Base-by-base conservation (phyloP, 2,888 invertebrate genomes). In the Hermaeophaga mercurialis region DNA sequence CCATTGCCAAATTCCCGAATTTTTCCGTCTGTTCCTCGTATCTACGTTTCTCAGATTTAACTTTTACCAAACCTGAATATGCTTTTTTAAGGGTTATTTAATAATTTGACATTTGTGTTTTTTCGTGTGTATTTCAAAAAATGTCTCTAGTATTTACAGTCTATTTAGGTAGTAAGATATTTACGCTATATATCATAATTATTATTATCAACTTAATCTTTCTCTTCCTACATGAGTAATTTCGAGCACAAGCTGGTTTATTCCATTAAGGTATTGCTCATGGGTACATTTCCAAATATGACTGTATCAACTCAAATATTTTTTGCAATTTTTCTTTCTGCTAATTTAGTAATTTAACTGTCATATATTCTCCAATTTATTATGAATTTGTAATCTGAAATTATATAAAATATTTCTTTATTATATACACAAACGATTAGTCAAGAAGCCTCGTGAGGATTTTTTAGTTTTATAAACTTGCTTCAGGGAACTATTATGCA, bases 341-440 rank as follows among this genome's bases (percentile, higher is more conserved):
- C 26, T 50, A 50, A 50, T 50, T 50, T 50, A 26, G 33, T 14
- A 22, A 50, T 50, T 50, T 41, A 50, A 19, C 33, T 50, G 50
- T 50, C 50, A n/a, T 34, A 50, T 41, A 31, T 50, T 50, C 19
- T 31, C 22, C 31, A 50, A 50, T 50, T 50, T 50, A 50, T 50
- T 33, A 50, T 12, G 31, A 50, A 41, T 50, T 41, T 33, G 24
- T 18, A 33, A 14, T 43, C 33, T 19, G 17, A 50, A 50, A 50
- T 50, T 50, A 22, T 41, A 41, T 50, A 22, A 41, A 43, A 50
- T 50, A 50, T 50, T 50, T 50, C 50, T 50, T 50, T 50, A 50
- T 50, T 50, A 50, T 43, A 24, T 50, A 18, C 41, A 50, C 41
- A 50, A 50, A 19, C 41, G 22, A 50, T 50, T 11, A 43, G 19